Conservation (phyloP, 2,888 invertebrate genomes). For the Ceriagrion tenellum region DNA sequence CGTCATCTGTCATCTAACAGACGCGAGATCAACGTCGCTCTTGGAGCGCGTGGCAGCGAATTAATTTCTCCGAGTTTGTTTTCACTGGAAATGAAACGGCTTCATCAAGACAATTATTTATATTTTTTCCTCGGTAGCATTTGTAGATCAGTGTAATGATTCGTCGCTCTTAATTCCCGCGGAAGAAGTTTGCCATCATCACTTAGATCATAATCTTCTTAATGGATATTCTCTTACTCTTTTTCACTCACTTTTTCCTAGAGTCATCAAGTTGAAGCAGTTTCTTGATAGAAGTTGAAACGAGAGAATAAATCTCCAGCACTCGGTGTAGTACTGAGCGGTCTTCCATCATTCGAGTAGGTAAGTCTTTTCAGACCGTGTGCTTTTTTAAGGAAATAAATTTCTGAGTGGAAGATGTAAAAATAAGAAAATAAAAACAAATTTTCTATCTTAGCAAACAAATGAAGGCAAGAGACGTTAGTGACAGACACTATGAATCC, state of each 20-base stretch:
- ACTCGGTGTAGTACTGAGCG: too few relatives aligned
- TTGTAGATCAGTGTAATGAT: not conserved
- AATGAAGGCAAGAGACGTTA: too few relatives aligned
- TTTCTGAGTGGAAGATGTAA: too few relatives aligned
- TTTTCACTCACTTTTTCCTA: not conserved
- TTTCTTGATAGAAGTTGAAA: too few relatives aligned
- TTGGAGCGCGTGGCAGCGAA: not conserved
- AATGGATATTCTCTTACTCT: not conserved
- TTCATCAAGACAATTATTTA: not conserved
- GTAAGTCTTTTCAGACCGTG: too few relatives aligned
- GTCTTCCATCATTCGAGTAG: too few relatives aligned
- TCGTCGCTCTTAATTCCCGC: not conserved
- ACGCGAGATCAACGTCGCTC: not conserved
- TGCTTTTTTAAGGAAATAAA: too few relatives aligned
- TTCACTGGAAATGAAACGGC: not conserved
- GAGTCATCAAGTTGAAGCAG: not conserved
- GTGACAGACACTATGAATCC: too few relatives aligned
- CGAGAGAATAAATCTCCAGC: too few relatives aligned
- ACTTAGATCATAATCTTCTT: not conserved
- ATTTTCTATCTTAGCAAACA: too few relatives aligned
- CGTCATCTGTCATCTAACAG: not conserved
- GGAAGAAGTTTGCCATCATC: not conserved
- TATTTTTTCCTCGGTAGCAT: not conserved
- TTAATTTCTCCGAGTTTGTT: not conserved
- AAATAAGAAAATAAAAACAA: too few relatives aligned